phyloP scores from a whole-genome alignment of 2,888 invertebrate genomes.

The Epistrophe grossulariae region DNA sequence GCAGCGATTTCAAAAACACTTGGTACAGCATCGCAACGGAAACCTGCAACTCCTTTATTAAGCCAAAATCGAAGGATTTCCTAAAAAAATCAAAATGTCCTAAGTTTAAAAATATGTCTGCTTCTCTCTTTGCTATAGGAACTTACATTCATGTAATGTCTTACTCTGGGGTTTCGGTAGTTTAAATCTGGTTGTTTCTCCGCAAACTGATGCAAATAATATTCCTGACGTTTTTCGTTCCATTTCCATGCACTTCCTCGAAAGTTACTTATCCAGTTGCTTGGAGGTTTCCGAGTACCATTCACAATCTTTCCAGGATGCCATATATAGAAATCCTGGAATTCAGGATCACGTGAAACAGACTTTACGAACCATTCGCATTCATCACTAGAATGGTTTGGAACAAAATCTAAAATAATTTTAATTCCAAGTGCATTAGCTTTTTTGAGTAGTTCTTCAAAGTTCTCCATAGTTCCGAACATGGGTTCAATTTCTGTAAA shows the following conservation, averaged over 20 bases:
- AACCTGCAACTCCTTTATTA: slow-evolving; percentile 91
- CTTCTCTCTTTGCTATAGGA: too few relatives aligned
- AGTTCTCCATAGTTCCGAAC: slow-evolving; percentile 89
- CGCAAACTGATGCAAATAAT: too few relatives aligned
- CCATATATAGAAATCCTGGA: slow-evolving; percentile 75
- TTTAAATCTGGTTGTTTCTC: too few relatives aligned
- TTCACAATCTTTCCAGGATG: too few relatives aligned
- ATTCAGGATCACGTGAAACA: slow-evolving; percentile 86
- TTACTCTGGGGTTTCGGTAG: too few relatives aligned
- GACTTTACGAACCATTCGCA: slow-evolving; percentile 94
- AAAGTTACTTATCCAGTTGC: too few relatives aligned
- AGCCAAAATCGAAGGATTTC: slow-evolving; percentile 90
- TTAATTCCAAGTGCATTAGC: slow-evolving; percentile 86
- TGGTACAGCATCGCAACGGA: slow-evolving; percentile 87
- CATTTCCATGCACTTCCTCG: slow-evolving; percentile 26
- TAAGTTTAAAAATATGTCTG: too few relatives aligned
- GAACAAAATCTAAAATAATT: slow-evolving; percentile 88
- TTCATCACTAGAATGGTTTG: slow-evolving; percentile 91
- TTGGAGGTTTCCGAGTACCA: too few relatives aligned
- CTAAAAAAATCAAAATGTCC: slow-evolving; percentile 74
- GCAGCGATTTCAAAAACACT: too few relatives aligned
- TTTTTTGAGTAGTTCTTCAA: slow-evolving; percentile 86
- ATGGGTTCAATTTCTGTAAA: slow-evolving; percentile 88
- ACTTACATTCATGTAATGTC: too few relatives aligned
- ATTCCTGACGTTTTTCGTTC: slow-evolving; percentile 78